Evolutionary conservation across 2,888 invertebrate genomes (phyloP).

Genomic region (Cerceris ruficornis): DNA sequence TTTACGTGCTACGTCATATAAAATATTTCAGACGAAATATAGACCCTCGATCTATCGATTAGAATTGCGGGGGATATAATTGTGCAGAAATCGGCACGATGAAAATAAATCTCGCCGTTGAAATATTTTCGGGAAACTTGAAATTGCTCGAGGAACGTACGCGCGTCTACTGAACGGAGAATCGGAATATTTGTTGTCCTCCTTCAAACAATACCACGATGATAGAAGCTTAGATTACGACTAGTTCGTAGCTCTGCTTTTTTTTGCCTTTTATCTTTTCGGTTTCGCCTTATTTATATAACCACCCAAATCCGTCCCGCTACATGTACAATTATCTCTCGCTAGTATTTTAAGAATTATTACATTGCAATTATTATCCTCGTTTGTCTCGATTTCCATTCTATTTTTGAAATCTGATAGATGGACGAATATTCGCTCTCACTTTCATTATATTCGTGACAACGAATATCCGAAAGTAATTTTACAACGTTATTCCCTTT

Average conservation of each 20-base stretch:
- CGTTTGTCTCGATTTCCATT: neutral
- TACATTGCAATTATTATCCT: conserved; percentile 17
- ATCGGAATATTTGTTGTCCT: conserved; percentile 2
- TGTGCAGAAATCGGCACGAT: neutral
- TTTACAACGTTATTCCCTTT: neutral
- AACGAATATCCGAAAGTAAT: neutral
- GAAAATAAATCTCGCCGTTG: no score
- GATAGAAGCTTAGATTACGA: conserved; percentile 8
- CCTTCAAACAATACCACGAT: neutral
- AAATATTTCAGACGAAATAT: conserved; percentile 33
- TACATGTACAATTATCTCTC: conserved; percentile 38
- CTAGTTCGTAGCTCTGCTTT: neutral
- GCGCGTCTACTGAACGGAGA: conserved; percentile 8
- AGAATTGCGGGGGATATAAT: neutral
- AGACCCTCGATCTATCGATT: neutral
- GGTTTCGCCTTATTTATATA: no score
- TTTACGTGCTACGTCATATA: conserved; percentile 57
- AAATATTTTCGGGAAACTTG: neutral
- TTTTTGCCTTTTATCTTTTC: conserved; percentile 12
- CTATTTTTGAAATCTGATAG: neutral
- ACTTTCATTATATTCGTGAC: neutral
- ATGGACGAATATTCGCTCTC: neutral
- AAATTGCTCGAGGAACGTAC: conserved; percentile 11
- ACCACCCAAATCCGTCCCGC: conserved; percentile 26
- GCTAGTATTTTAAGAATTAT: conserved; percentile 7